Conservation (phyloP, 2,888 invertebrate genomes). For the Seira ritae region DNA sequence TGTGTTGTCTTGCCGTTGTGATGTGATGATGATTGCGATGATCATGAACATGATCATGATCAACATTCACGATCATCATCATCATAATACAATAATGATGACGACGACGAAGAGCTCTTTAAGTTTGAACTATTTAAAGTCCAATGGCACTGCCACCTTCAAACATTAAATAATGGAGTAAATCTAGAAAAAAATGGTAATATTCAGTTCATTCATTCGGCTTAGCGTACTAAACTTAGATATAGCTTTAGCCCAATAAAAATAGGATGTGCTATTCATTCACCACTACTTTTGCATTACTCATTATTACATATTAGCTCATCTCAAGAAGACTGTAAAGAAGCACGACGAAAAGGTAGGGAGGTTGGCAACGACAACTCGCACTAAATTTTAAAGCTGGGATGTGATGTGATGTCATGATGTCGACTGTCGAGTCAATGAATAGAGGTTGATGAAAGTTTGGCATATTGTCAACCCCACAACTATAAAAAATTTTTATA, state of each 20-base stretch:
- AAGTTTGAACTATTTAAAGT: constrained; percentile 57
- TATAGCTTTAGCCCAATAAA: too few relatives aligned
- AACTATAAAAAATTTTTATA: too few relatives aligned
- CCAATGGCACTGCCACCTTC: constrained; percentile 60
- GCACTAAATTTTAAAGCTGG: too few relatives aligned
- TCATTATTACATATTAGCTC: neutral
- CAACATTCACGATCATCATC: too few relatives aligned
- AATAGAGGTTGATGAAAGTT: neutral
- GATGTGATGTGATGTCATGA: neutral
- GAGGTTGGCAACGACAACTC: too few relatives aligned
- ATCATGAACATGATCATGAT: too few relatives aligned
- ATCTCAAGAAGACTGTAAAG: too few relatives aligned
- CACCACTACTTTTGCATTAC: constrained; percentile 15
- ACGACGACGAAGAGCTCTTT: constrained; percentile 4
- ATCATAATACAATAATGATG: constrained; percentile 25
- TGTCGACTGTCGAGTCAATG: neutral
- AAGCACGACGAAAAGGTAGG: too few relatives aligned
- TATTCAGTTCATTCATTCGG: too few relatives aligned
- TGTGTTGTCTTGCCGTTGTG: too few relatives aligned
- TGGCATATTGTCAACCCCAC: neutral
- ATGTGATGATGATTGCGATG: constrained; percentile 19
- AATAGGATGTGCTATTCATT: constrained; percentile 2
- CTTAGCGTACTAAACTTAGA: too few relatives aligned
- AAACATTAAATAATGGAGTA: neutral
- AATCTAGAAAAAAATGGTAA: too few relatives aligned